A percentile compares a stretch with the other conserved stretches of the same genome.
Conservation (phyloP, 2,113 vertebrate genomes). For the Tetrao urogallus region DNA sequence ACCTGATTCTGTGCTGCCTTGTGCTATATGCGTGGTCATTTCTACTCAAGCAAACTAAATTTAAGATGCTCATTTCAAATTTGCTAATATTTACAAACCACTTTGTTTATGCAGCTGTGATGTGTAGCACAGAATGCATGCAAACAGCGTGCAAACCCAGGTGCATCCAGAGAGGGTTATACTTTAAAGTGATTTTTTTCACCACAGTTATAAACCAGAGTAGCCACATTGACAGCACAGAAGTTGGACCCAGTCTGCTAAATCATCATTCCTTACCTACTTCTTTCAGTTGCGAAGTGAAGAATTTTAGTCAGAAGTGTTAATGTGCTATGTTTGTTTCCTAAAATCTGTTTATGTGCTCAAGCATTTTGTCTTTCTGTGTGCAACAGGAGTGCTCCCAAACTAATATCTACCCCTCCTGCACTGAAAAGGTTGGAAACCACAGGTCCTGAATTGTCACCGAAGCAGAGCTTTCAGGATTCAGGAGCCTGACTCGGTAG, state of each 20-base stretch:
- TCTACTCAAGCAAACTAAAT: background rate
- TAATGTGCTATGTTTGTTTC: background rate
- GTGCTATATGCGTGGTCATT: background rate
- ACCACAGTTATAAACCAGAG: background rate
- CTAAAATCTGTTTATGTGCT: background rate
- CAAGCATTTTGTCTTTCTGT: background rate
- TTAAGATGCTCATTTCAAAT: background rate
- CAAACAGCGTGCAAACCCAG: background rate
- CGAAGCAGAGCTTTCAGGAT: background rate
- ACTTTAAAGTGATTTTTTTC: background rate
- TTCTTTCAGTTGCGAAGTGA: background rate
- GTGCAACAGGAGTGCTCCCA: background rate
- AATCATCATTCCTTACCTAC: background rate
- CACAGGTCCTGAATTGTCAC: background rate
- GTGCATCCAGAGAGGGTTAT: background rate
- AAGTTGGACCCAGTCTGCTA: background rate
- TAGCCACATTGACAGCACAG: background rate
- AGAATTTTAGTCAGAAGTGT: slow-evolving; percentile 11
- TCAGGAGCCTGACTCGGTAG: background rate
- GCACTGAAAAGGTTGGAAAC: background rate
- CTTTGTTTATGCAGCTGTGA: slow-evolving; percentile 4
- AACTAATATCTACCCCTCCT: background rate
- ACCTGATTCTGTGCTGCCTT: background rate
- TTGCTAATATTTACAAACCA: background rate
- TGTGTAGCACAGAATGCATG: background rate